These are phyloP conservation scores for Macquaria ambigua DNA, from an alignment of 2,113 vertebrate genomes.

Conservation along the genomic window DNA sequence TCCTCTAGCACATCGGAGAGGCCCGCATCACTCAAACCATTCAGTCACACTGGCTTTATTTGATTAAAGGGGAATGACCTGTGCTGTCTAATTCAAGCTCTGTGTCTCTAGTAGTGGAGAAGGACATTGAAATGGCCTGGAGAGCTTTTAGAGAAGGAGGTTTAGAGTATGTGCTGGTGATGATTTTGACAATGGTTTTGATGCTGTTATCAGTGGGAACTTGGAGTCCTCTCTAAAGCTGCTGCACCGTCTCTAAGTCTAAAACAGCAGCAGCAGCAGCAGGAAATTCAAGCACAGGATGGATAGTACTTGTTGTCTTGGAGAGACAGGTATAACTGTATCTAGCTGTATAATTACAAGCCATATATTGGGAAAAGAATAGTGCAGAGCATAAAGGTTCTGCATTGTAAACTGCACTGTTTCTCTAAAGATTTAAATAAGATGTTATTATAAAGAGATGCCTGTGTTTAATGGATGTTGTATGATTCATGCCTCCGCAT, in stretches of 20 bases:
- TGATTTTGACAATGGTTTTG: constrained; percentile 37
- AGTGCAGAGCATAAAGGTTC: neutral
- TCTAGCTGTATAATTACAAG: constrained; percentile 23
- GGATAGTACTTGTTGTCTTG: constrained; percentile 6
- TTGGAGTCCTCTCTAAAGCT: constrained; percentile 34
- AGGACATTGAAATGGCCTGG: constrained; percentile 14
- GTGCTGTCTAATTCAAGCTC: constrained; percentile 47
- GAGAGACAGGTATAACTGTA: constrained; percentile 7
- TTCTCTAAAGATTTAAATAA: constrained; percentile 17
- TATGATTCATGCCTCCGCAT: constrained; percentile 31
- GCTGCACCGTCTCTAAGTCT: constrained; percentile 15
- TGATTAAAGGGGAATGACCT: constrained; percentile 58
- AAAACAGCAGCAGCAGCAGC: neutral
- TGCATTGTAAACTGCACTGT: constrained; percentile 10
- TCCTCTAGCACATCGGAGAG: constrained; percentile 50
- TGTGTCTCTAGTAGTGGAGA: constrained; percentile 29
- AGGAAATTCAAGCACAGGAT: constrained; percentile 19
- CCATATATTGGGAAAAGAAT: constrained; percentile 6
- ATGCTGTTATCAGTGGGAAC: constrained; percentile 40
- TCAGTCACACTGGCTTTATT: constrained; percentile 56
- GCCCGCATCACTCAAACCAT: constrained; percentile 46
- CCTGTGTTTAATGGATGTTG: neutral
- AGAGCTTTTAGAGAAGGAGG: constrained; percentile 31
- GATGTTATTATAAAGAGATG: constrained; percentile 24
- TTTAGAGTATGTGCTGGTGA: constrained; percentile 28